Conservation (phyloP, 2,888 invertebrate genomes). For the Incurvaria masculella region DNA sequence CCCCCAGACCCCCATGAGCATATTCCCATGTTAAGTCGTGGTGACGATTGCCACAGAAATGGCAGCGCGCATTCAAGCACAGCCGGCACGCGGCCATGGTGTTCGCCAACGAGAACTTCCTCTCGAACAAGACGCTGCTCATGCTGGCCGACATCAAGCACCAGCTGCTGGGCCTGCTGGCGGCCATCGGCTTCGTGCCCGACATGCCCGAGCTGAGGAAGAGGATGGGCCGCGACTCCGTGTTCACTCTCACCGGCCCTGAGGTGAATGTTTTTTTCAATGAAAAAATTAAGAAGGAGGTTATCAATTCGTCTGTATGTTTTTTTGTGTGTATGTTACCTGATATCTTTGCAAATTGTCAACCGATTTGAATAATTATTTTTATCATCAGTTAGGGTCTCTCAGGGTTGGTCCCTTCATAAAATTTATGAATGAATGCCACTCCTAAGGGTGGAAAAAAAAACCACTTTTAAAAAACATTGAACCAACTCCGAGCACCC, state of each 20-base stretch:
- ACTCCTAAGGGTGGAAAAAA: too few species aligned
- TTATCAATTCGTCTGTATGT: too few species aligned
- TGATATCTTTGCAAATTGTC: too few species aligned
- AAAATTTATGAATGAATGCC: too few species aligned
- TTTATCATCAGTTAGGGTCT: too few species aligned
- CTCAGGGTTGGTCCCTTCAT: too few species aligned
- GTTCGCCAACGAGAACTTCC: conserved; percentile 80
- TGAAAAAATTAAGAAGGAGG: too few species aligned
- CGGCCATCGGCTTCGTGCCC: conserved; percentile 77
- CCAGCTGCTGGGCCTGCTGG: conserved; percentile 71
- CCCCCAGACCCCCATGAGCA: too few species aligned
- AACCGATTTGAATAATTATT: too few species aligned
- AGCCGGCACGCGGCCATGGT: conserved; percentile 69
- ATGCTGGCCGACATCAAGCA: conserved; percentile 87
- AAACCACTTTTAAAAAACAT: too few species aligned
- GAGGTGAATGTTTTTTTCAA: conserved; percentile 43
- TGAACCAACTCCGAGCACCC: too few species aligned
- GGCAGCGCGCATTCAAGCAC: conserved; percentile 68
- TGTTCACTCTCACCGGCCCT: conserved; percentile 62
- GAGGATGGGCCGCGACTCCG: conserved; percentile 60
- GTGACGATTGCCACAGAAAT: conserved; percentile 57
- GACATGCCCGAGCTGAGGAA: conserved; percentile 55
- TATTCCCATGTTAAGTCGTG: conserved; percentile 1
- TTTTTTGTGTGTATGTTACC: too few species aligned
- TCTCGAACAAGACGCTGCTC: conserved; percentile 77